Evolutionary conservation across 2,797 vertebrate species (phyloP), one percentile per base, ranked within the genome.

Genomic region (Aphelocoma californica): DNA sequence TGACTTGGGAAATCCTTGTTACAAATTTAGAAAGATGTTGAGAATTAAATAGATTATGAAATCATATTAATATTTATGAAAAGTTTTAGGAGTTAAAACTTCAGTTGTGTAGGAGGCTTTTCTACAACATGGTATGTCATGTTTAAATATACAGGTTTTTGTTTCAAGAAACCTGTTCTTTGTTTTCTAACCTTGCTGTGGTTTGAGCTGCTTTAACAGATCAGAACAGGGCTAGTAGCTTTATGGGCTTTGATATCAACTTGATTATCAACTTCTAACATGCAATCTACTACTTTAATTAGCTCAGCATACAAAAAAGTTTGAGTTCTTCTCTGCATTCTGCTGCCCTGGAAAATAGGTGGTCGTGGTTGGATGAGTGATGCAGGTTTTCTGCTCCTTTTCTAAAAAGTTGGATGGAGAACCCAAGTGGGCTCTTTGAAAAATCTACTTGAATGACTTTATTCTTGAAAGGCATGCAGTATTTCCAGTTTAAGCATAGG

Each of bases 191-290:
- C 11, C 25, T 64, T 42, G 6, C 51, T 61, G 57, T 86, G 32
- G 2, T 53, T 85, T 86, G 50, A 71, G 19, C 26, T 36, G 40
- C 29, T 95, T 70, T 84, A 84, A 50, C 36, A 92, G 21, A 51
- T 60, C 28, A 91, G 82, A 96, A 69, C 16, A 74, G 36, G 50
- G 42, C 18, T 82, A 91, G 19, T 18, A 60, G 26, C 20, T 69
- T 93, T 77, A 83, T 70, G 36, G 83, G 20, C 42, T 81, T 89
- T 51, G 53, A 61, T 83, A 75, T 34, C 42, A 54, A 21, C 20
- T 85, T 88, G 81, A 94, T 93, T 90, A 86, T 77, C 44, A 87
- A 12, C 54, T 93, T 88, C 85, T 73, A 88, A 84, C 65, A 53
- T 92, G 17, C 29, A 81, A 44, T 92, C 32, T 91, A 47, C 21